These are phyloP conservation scores for Pocillopora meandrina DNA, from an alignment of 92 coral and sea anemone species.

Conservation along the genomic window DNA sequence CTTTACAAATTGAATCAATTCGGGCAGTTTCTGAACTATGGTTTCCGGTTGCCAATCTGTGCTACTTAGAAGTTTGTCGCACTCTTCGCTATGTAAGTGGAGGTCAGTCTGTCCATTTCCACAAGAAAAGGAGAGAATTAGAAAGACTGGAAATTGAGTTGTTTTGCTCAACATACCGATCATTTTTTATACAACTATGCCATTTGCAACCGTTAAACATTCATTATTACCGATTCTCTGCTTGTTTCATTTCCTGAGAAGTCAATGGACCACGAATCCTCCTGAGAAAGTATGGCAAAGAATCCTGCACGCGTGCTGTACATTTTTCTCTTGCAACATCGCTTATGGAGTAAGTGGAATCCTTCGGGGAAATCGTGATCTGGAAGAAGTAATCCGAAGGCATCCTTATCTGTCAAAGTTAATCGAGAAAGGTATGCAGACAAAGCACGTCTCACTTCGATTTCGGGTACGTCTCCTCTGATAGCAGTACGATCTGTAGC, in stretches of 20 bases:
- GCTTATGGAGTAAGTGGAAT: constrained; percentile 7
- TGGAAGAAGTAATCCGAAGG: constrained; percentile 10
- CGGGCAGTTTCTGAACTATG: not conserved
- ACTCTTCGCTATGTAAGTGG: constrained; percentile 6
- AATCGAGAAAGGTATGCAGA: not conserved
- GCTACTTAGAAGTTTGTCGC: constrained; percentile 4
- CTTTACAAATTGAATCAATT: not conserved
- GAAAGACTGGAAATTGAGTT: not conserved
- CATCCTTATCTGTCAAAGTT: not conserved
- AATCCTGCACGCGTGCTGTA: not conserved
- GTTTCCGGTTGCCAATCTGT: constrained; percentile 10
- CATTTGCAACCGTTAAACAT: not conserved
- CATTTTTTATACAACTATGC: not conserved
- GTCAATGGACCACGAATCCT: not conserved
- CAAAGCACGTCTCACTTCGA: not conserved
- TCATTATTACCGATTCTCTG: constrained; percentile 9
- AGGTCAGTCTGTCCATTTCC: not conserved
- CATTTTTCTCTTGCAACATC: not conserved
- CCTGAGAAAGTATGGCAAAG: constrained; percentile 3
- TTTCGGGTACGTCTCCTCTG: not conserved
- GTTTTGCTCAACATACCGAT: not conserved
- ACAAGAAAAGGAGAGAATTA: not conserved
- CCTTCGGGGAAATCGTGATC: constrained; percentile 2
- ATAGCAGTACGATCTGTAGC: not conserved
- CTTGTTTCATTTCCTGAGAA: not conserved